Conservation (phyloP, 2,113 vertebrate genomes). For the Macquaria australasica region DNA sequence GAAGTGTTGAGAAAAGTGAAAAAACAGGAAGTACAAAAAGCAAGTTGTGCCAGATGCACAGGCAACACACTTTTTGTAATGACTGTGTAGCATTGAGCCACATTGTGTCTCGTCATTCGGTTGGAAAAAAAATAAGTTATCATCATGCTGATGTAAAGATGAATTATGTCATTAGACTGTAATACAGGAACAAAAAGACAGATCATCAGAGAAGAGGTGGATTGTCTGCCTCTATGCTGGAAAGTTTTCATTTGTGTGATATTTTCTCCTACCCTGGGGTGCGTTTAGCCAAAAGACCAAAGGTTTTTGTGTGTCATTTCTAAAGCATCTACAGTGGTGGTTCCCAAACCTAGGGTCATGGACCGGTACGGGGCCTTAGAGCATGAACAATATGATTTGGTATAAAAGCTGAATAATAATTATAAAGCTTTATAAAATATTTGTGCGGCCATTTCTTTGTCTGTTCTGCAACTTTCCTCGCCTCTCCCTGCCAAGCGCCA, state of each 20-base stretch:
- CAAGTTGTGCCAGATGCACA: background rate
- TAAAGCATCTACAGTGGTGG: background rate
- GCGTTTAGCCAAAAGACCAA: background rate
- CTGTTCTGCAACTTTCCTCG: background rate
- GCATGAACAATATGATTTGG: background rate
- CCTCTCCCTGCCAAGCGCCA: too few species aligned
- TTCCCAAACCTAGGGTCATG: background rate
- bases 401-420: background rate
- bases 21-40: background rate
- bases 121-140: background rate
- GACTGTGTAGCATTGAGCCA: background rate
- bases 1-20: background rate
- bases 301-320: background rate
- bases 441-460: background rate
- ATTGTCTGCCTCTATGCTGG: background rate
- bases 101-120: background rate
- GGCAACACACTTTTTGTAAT: background rate
- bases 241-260: background rate
- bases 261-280: background rate
- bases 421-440: background rate
- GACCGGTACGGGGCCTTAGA: background rate
- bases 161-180: constrained; percentile 1
- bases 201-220: background rate
- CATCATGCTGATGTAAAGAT: background rate
- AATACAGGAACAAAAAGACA: background rate